Evolutionary conservation across 1,140 invertebrate species (phyloP), one percentile per base, ranked within the genome.

Genomic region (Drosophila subobscura): DNA sequence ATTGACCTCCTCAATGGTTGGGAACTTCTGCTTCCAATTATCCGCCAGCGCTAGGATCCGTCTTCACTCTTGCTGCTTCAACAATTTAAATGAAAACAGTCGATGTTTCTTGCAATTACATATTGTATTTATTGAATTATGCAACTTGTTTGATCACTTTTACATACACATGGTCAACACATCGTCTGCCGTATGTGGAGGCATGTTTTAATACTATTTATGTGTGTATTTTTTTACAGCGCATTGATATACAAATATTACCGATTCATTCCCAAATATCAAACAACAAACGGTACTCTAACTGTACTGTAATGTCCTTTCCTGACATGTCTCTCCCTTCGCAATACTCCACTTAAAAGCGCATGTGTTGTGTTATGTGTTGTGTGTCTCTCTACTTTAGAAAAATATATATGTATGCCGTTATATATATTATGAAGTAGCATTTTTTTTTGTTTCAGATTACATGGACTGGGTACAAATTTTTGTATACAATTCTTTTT

Each of bases 401-500:
- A 88, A 88, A 88, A 88, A 88, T 85, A 85, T 84, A 66, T 81
- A 77, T 86, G 53, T 86, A 64, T 78, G 68, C 59, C 50, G 50
- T 79, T 81, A 75, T 78, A 88, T 78, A 88, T 86, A 78, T 80
- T 74, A 64, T 88, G 56, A 86, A 80, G 67, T 81, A 86, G 81
- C 73, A 81, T 78, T 37, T 59, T 59, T 81, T 20, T 20, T 20
- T 20, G 16, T 20, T 67, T 72, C 65, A 61, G 78, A 88, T 88
- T 88, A 88, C 72, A 88, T 88, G 83, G 83, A 88, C 83, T 88
- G 83, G 83, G 83, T 85, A 85, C 68, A 85, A 86, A 88, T 81
- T 74, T 86, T 74, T 86, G 81, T 88, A 88, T 88, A 86, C 83
- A 86, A 81, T 86, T 86, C 29, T 73, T 54, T 73, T 60, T 22